phyloP scores from a whole-genome alignment of 2,888 invertebrate species.

The Rapana venosa region DNA sequence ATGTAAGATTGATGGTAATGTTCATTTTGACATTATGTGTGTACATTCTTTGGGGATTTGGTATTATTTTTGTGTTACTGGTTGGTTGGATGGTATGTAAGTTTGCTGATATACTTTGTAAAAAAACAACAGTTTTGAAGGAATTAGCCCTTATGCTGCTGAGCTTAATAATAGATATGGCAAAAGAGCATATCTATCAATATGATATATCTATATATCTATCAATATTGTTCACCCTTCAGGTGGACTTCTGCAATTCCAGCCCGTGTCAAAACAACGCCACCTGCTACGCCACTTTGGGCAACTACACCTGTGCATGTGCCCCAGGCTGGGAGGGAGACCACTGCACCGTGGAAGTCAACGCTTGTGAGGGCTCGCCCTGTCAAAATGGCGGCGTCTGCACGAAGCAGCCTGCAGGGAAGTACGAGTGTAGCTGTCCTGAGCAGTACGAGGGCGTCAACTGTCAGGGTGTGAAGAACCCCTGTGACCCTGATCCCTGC shows the following conservation, averaged over 20 bases:
- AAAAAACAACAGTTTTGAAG: too few species aligned
- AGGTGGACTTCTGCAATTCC: conserved; percentile 39
- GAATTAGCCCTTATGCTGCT: too few species aligned
- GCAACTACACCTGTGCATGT: conserved; percentile 36
- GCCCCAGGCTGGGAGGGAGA: conserved; percentile 34
- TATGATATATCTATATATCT: too few species aligned
- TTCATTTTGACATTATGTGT: too few species aligned
- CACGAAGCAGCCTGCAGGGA: background rate
- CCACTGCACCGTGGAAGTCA: conserved; percentile 28
- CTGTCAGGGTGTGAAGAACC: conserved; percentile 35
- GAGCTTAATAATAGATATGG: too few species aligned
- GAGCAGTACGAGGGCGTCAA: conserved; percentile 36
- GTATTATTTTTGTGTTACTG: too few species aligned
- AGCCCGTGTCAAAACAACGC: conserved; percentile 29
- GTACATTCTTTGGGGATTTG: too few species aligned
- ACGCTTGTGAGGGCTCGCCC: conserved; percentile 42
- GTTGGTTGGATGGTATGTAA: too few species aligned
- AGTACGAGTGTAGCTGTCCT: conserved; percentile 36
- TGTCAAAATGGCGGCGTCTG: conserved; percentile 47
- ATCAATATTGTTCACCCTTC: background rate
- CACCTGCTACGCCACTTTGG: conserved; percentile 21
- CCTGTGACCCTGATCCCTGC: conserved; percentile 43
- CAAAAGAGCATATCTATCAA: too few species aligned
- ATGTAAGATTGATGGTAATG: too few species aligned
- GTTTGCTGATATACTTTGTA: too few species aligned